Base-by-base conservation (phyloP, 2,797 vertebrate genomes). In the Mycteria americana region DNA sequence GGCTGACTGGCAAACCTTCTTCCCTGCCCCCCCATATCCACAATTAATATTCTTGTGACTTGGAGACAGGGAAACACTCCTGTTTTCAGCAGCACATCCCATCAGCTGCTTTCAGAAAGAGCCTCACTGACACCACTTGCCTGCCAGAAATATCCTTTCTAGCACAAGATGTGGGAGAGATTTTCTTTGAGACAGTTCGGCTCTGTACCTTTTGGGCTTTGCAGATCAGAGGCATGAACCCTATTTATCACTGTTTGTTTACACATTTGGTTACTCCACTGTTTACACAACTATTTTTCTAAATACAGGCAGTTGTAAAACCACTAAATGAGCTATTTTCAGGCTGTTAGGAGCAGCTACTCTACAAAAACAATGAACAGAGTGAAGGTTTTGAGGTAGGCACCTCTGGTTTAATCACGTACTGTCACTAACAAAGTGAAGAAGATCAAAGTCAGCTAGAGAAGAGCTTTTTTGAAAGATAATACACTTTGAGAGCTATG, bases 71-170 rank as follows among this genome's bases (percentile, higher is more conserved):
- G 57, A 90, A 89, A 62, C 0, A 14, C 41, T 92, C 62, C 79
- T 43, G 57, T 10, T 92, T 75, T 23, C 69, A 84, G 94, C 93
- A 87, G 89, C 63, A 93, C 74, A 89, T 67, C 89, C 89, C 94
- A 94, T 90, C 85, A 88, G 46, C 76, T 81, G 74, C 83, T 94
- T 69, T 57, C 86, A 92, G 41, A 72, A 77, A 43, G 24, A 92
- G 85, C 50, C 37, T 69, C 1, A 3, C 57, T 95, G 81, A 90
- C 4, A 3, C 56, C 76, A 87, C 51, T 89, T 89, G 59, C 79
- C 91, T 82, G 88, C 68, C 88, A 94, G 85, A 97, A 96, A 95
- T 95, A 91, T 35, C 78, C 18, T 37, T 83, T 70, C 69, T 45
- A 85, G 78, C 62, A 70, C 77, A 92, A 69, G 70, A 67, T 76